phyloP scores from a whole-genome alignment of 2,888 invertebrate species.

The Octonoba sinensis region DNA sequence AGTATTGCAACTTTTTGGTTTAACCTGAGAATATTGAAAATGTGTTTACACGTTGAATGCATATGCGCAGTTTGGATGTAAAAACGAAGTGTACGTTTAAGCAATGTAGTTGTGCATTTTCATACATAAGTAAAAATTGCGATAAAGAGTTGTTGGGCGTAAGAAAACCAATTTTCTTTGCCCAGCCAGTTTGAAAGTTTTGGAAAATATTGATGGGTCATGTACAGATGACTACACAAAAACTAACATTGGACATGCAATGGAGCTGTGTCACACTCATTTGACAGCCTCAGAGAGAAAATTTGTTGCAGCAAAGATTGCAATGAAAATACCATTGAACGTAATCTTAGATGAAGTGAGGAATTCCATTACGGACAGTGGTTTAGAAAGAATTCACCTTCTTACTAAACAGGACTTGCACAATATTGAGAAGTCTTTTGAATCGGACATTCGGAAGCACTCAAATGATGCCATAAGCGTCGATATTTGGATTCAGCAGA shows the following conservation, averaged over 20 bases:
- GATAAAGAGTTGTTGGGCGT: no score
- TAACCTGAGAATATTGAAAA: no score
- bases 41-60: no score
- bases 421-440: conserved; percentile 16
- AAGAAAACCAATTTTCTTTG: conserved; percentile 2
- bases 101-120: no score
- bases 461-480: conserved; percentile 2
- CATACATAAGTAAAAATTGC: no score
- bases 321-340: conserved; percentile 10
- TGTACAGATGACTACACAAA: background rate
- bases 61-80: no score
- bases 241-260: conserved; percentile 7
- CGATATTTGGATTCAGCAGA: conserved; percentile 1
- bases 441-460: background rate
- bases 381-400: conserved; percentile 2
- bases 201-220: background rate
- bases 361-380: background rate
- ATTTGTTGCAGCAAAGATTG: background rate
- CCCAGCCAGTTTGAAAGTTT: conserved; percentile 11
- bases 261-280: background rate
- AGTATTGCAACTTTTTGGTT: no score
- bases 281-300: background rate
- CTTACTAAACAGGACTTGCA: conserved; percentile 11
- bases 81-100: no score
- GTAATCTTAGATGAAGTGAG: conserved; percentile 7